Conservation (phyloP, 2,113 vertebrate species). For the Rhinolophus ferrumequinum region DNA sequence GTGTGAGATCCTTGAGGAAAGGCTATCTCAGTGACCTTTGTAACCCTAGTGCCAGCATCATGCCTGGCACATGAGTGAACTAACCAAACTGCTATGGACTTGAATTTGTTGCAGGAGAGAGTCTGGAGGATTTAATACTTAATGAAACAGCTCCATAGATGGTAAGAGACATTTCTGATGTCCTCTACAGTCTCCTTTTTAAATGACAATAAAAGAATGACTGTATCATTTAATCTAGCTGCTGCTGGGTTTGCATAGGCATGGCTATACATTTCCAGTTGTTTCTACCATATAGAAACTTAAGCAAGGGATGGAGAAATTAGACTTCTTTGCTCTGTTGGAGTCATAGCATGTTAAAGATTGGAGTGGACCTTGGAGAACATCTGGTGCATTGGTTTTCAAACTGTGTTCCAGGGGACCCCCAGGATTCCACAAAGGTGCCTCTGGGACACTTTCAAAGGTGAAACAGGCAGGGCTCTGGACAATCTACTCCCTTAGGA, state of each 20-base stretch:
- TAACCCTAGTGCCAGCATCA: background rate
- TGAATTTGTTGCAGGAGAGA: background rate
- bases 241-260: background rate
- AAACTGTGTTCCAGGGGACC: background rate
- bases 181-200: background rate
- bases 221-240: background rate
- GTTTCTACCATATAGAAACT: constrained; percentile 1
- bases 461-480: background rate
- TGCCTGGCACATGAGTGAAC: background rate
- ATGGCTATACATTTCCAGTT: background rate
- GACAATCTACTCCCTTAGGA: background rate
- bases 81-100: background rate
- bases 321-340: background rate
- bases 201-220: background rate
- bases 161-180: background rate
- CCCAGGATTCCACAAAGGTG: background rate
- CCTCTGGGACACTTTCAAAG: background rate
- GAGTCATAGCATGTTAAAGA: background rate
- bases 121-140: background rate
- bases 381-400: background rate
- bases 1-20: background rate
- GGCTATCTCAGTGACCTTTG: background rate
- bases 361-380: background rate
- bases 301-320: background rate
- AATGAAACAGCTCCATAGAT: background rate